Base-by-base conservation (phyloP, 1,140 invertebrate genomes). In the Galleria mellonella region DNA sequence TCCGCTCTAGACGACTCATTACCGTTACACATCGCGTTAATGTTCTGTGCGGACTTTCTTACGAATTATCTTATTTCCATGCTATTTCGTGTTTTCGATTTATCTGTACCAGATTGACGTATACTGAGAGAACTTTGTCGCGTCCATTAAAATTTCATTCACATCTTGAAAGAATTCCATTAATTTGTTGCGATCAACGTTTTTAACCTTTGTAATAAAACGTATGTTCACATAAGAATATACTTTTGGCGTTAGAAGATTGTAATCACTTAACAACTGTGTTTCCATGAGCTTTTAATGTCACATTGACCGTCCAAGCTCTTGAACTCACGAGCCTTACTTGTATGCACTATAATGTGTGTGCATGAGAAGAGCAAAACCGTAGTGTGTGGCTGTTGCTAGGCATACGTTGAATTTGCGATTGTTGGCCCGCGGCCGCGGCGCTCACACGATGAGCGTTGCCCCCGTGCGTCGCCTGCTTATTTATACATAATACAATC, bases 351-450 rank as follows among this genome's bases (percentile, higher is more conserved):
- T 63, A 40, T 60, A 55, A 42, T 66, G 48, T 70, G 59, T 63
- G 55, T 71, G 55, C 41, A 60, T 36, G 42, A 57, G 65, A 62
- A 66, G 66, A 37, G 33, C 23, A 32, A 45, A 74, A 62, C 51
- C 61, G 57, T 55, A 61, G 67, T 70, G 67, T 59, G 70, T 66
- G 65, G 49, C 52, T 75, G 75, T 83, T 79, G 75, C 76, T 74
- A 82, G 72, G 76, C 68, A 66, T 64, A 70, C 55, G 56, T 55
- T 70, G 68, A 68, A 77, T 81, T 81, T 67, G 76, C 73, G 71
- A 81, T 74, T 77, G 76, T 81, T 77, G 67, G 61, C 54, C 47
- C 51, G 55, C 66, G 69, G 64, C 50, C 66, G 61, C 63, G 57
- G 45, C 69, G 72, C 72, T 74, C 72, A 72, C 75, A 72, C 72